A percentile compares a stretch with the other conserved stretches of the same genome.
phyloP scores from a whole-genome alignment of 2,888 invertebrate species.

The Drosophila algonquin region DNA sequence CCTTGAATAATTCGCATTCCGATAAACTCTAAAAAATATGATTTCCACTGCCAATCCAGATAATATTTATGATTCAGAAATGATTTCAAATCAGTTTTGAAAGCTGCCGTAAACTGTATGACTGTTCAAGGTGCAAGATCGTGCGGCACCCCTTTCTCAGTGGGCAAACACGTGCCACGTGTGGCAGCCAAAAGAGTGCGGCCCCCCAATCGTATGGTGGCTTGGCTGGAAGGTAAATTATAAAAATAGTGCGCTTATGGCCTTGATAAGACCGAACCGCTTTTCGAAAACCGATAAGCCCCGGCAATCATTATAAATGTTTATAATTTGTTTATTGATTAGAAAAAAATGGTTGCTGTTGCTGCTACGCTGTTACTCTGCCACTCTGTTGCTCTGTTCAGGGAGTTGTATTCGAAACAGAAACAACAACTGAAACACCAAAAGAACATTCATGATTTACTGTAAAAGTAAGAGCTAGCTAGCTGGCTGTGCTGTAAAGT shows the following conservation, averaged over 20 bases:
- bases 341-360: slow-evolving; percentile 26
- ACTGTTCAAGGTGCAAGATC: slow-evolving; percentile 1
- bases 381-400: slow-evolving; percentile 8
- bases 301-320: slow-evolving; percentile 62
- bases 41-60: slow-evolving; percentile 1
- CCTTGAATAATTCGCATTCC: background rate
- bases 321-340: slow-evolving; percentile 73
- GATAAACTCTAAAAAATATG: background rate
- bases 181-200: slow-evolving; percentile 33
- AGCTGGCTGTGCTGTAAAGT: slow-evolving; percentile 4
- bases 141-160: slow-evolving; percentile 1
- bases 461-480: background rate
- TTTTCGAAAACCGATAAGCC: slow-evolving; percentile 52
- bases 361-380: background rate
- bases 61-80: slow-evolving; percentile 12
- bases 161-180: slow-evolving; percentile 63
- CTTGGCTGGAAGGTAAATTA: slow-evolving; percentile 28
- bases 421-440: background rate
- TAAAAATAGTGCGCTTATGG: slow-evolving; percentile 58
- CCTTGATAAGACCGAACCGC: slow-evolving; percentile 61
- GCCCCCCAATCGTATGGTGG: slow-evolving; percentile 6
- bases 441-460: slow-evolving; percentile 6
- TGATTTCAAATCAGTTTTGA: slow-evolving; percentile 20
- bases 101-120: slow-evolving; percentile 11
- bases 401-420: slow-evolving; percentile 8